These are phyloP conservation scores for Okapia johnstoni DNA, from an alignment of 2,113 vertebrate species.

Conservation along the genomic window DNA sequence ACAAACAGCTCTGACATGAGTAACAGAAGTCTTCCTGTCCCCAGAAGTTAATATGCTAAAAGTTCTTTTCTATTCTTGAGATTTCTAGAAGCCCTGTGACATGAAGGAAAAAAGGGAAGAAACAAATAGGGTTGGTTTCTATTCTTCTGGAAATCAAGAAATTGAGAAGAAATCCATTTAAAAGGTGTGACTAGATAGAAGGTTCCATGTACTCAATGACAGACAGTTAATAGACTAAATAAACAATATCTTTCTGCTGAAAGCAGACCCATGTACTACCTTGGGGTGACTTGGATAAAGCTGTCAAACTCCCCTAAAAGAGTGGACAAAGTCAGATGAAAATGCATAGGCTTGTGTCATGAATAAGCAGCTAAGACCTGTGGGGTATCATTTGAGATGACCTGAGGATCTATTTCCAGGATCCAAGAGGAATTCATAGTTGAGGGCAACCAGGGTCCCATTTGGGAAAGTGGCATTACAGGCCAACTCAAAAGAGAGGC, in stretches of 20 bases:
- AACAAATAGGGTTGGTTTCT: background rate
- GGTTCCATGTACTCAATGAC: background rate
- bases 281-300: background rate
- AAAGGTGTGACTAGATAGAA: background rate
- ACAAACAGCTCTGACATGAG: background rate
- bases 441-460: background rate
- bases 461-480: background rate
- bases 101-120: background rate
- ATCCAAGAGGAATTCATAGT: background rate
- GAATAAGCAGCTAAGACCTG: background rate
- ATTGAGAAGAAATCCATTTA: background rate
- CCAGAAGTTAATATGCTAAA: background rate
- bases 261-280: background rate
- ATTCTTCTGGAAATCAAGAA: background rate
- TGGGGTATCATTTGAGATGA: background rate
- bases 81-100: background rate
- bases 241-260: background rate
- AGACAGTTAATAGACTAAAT: background rate
- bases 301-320: background rate
- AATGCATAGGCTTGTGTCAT: background rate
- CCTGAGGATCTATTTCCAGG: background rate
- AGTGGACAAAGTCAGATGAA: background rate
- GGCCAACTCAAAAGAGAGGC: background rate
- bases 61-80: background rate
- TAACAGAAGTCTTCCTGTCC: background rate